phyloP scores from a whole-genome alignment of 2,797 vertebrate species.

The Epinephelus malabaricus region DNA sequence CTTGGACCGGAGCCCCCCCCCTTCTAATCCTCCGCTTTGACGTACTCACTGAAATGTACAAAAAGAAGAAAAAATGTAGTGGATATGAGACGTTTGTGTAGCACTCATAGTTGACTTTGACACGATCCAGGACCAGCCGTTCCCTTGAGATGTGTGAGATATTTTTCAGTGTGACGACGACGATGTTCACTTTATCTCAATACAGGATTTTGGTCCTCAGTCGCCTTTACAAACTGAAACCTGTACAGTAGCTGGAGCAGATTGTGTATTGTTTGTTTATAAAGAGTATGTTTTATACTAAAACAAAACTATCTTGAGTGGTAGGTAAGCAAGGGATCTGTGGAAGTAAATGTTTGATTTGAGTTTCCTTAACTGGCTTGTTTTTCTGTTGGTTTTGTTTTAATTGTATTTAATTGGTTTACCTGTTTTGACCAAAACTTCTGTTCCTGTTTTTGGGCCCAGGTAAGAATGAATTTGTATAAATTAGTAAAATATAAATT shows the following conservation, averaged over 20 bases:
- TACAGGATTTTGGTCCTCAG: constrained; percentile 63
- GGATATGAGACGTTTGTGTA: constrained; percentile 81
- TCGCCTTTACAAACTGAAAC: constrained; percentile 79
- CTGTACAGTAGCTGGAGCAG: constrained; percentile 88
- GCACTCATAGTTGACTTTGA: constrained; percentile 82
- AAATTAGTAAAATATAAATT: constrained; percentile 75
- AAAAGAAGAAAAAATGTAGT: constrained; percentile 66
- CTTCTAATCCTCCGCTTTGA: constrained; percentile 64
- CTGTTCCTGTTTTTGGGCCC: constrained; percentile 61
- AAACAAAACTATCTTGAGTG: constrained; percentile 86
- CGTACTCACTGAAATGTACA: constrained; percentile 73
- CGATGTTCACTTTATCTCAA: constrained; percentile 38
- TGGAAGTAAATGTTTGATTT: constrained; percentile 85
- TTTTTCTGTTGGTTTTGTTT: constrained; percentile 69
- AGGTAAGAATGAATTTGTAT: constrained; percentile 74
- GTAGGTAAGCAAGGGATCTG: constrained; percentile 85
- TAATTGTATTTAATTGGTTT: constrained; percentile 79
- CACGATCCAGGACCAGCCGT: constrained; percentile 64
- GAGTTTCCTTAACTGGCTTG: constrained; percentile 73
- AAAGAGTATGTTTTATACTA: constrained; percentile 92
- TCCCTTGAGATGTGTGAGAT: constrained; percentile 52
- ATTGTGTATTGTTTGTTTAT: constrained; percentile 92
- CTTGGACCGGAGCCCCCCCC: constrained; percentile 53
- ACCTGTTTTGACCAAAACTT: constrained; percentile 74
- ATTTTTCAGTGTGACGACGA: constrained; percentile 44